Evolutionary conservation across 2,888 invertebrate genomes (phyloP), one percentile per base, ranked within the genome.

Genomic region (Timema cristinae): DNA sequence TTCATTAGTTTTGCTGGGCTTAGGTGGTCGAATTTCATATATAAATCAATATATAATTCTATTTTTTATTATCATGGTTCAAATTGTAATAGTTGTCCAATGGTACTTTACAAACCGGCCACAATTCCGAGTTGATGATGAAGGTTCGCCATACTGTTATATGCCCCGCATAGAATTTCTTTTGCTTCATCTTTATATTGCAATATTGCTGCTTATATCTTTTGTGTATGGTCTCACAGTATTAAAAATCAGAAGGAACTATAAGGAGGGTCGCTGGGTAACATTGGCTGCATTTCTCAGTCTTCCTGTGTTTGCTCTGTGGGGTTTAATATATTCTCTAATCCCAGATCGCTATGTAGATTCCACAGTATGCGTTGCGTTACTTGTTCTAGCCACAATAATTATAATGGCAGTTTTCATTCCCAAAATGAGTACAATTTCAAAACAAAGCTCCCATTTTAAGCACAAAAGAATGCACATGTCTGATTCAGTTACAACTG

Each of bases 21-120:
- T 81, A 6, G 82, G 81, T 16, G 82, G 82, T 47, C 76, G 79
- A 66, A 78, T 80, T 6, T 79, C 81, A 7, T 78, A 79, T 66
- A 73, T 79, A 66, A 80, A 80, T 73, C 79, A 80, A 69, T 80
- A 79, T 72, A 75, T 80, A 51, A 79, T 79, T 15, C 77, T 80
- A 50, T 74, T 79, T 61, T 79, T 80, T 74, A 78, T 80, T 32
- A 76, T 80, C 7, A 77, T 79, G 7, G 80, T 80, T 49, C 80
- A 81, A 73, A 73, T 79, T 10, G 79, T 79, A 15, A 76, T 80
- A 16, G 78, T 77, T 69, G 74, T 79, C 15, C 79, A 80, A 73
- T 80, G 80, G 79, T 80, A 75, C 69, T 70, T 79, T 68, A 69
- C 72, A 10, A 73, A 74, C 51, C 51, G 63, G 9, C 74, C 74